phyloP scores from a whole-genome alignment of 64 coral and sea anemone species.

The Hydrozoanthus tunicans region DNA sequence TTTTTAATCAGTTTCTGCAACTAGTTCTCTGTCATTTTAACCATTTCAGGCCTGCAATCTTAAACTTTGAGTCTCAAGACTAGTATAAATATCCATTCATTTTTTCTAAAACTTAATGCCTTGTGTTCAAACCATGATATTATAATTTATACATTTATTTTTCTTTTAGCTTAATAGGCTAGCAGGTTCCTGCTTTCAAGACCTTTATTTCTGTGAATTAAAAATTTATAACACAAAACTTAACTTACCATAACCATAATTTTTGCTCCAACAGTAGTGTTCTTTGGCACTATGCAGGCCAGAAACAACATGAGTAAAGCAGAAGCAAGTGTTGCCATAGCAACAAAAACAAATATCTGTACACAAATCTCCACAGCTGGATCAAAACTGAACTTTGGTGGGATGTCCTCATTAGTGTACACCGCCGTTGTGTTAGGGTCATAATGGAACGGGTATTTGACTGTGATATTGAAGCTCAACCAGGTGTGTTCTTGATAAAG shows the following conservation, averaged over 20 bases:
- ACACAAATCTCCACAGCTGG: conserved; percentile 71
- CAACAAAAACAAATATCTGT: conserved; percentile 74
- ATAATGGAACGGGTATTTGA: conserved; percentile 85
- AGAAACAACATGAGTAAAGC: conserved; percentile 55
- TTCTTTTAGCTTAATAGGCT: too few species aligned
- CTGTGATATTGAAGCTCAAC: conserved; percentile 72
- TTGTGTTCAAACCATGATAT: too few species aligned
- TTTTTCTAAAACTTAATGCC: too few species aligned
- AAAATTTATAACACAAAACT: background rate
- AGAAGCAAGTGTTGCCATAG: conserved; percentile 26
- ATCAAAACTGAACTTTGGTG: conserved; percentile 84
- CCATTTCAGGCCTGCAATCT: too few species aligned
- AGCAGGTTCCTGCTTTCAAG: too few species aligned
- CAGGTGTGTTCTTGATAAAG: conserved; percentile 32
- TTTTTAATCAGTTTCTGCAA: too few species aligned
- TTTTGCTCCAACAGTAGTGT: conserved; percentile 33
- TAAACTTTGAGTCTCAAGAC: too few species aligned
- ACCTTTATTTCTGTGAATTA: too few species aligned
- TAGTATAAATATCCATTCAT: too few species aligned
- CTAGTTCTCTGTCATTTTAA: too few species aligned
- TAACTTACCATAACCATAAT: conserved; percentile 74
- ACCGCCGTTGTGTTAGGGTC: conserved; percentile 69
- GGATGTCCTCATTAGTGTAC: conserved; percentile 62
- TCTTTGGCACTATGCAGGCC: conserved; percentile 54
- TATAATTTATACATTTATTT: too few species aligned